phyloP scores from a whole-genome alignment of 2,797 vertebrate genomes.

The Sylvilagus floridanus region DNA sequence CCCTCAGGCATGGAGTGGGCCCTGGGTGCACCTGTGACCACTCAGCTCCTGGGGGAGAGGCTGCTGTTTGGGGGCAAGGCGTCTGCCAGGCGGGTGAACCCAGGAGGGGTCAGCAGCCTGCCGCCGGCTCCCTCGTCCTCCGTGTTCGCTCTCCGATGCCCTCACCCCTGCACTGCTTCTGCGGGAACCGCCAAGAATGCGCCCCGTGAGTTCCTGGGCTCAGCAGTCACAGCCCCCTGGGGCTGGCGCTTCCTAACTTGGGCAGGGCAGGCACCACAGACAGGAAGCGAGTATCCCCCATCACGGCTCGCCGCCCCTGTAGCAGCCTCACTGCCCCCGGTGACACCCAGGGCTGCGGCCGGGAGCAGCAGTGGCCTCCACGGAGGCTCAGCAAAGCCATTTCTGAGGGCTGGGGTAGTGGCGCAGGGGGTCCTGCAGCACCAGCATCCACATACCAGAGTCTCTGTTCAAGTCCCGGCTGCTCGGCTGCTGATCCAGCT shows the following conservation, averaged over 20 bases:
- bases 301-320: not conserved
- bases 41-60: not conserved
- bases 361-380: too few species aligned
- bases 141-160: fast-evolving
- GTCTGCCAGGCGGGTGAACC: not conserved
- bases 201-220: not conserved
- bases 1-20: not conserved
- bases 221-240: not conserved
- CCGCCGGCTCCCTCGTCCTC: too few species aligned
- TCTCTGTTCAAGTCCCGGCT: too few species aligned
- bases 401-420: too few species aligned
- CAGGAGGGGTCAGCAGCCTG: too few species aligned
- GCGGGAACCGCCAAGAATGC: not conserved
- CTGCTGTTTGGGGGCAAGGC: fast-evolving
- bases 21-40: not conserved
- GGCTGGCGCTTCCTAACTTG: not conserved
- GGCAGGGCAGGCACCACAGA: not conserved
- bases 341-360: too few species aligned
- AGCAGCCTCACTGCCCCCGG: too few species aligned
- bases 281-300: not conserved
- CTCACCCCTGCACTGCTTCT: not conserved
- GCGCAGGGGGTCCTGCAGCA: too few species aligned
- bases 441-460: too few species aligned
- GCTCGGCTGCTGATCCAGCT: too few species aligned
- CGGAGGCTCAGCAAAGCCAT: too few species aligned